Conservation (phyloP, 2,888 invertebrate genomes). For the Caenorhabditis afra region DNA sequence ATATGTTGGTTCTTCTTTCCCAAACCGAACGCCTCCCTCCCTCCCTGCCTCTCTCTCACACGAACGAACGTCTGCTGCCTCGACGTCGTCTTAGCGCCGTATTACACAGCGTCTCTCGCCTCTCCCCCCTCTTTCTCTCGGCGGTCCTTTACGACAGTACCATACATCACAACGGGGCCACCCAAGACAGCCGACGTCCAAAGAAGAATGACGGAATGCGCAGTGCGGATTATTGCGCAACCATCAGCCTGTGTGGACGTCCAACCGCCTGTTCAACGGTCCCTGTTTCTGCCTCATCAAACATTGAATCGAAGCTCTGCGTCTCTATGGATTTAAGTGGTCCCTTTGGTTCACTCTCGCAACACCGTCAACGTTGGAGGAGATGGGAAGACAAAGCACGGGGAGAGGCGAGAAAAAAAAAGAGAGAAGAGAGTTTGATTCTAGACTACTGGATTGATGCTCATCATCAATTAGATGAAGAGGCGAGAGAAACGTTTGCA, state of each 20-base stretch:
- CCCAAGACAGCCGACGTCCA: constrained; percentile 14
- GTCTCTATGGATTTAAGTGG: neutral
- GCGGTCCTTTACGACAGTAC: constrained; percentile 41
- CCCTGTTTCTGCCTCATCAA: too few species aligned
- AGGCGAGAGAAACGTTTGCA: constrained; percentile 42
- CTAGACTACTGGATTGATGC: constrained; percentile 1
- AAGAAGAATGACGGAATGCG: constrained; percentile 20
- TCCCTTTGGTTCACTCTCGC: neutral
- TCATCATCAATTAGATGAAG: constrained; percentile 46
- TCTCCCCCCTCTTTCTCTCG: constrained; percentile 9
- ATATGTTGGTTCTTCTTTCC: constrained; percentile 17
- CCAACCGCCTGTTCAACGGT: too few species aligned
- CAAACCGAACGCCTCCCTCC: too few species aligned
- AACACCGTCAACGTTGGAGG: neutral
- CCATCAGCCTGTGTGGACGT: constrained; percentile 12
- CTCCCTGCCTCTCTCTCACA: too few species aligned
- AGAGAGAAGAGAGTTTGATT: constrained; percentile 7
- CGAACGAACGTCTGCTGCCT: neutral
- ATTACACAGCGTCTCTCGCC: constrained; percentile 22
- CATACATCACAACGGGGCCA: constrained; percentile 26
- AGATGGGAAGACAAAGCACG: neutral
- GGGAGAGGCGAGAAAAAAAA: neutral
- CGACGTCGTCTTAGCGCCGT: constrained; percentile 28
- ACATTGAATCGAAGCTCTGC: neutral
- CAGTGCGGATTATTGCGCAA: constrained; percentile 46